Conservation (phyloP, 1,140 invertebrate genomes). For the Leptinotarsa undecemlineata region DNA sequence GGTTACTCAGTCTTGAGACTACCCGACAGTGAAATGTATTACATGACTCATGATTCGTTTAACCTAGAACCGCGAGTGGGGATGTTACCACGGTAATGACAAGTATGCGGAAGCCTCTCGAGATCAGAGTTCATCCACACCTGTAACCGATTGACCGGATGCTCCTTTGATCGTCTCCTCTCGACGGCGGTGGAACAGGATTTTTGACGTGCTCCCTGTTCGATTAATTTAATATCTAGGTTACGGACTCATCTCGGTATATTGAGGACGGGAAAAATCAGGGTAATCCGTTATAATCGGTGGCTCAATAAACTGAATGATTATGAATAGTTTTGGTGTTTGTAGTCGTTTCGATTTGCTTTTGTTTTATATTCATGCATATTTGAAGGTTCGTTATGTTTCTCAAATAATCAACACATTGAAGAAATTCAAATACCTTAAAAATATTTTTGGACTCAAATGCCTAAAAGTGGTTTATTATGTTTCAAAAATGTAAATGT, state of each 20-base stretch:
- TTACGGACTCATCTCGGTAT: not conserved
- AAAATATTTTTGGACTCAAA: no score
- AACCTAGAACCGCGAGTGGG: slow-evolving; percentile 30
- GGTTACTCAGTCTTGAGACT: not conserved
- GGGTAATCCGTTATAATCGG: no score
- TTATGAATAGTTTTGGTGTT: no score
- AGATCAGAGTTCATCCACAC: slow-evolving; percentile 40
- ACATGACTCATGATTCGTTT: slow-evolving; percentile 28
- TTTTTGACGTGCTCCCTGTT: not conserved
- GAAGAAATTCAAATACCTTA: no score
- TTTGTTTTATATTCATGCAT: no score
- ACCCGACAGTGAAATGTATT: slow-evolving; percentile 7
- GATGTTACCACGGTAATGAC: slow-evolving; percentile 31
- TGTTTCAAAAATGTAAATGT: no score
- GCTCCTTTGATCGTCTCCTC: slow-evolving; percentile 10
- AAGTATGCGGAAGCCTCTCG: slow-evolving; percentile 36
- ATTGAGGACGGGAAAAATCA: not conserved
- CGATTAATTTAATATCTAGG: slow-evolving; percentile 1
- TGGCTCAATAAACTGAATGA: no score
- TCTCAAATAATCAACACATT: no score
- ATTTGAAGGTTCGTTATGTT: no score
- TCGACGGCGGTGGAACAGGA: not conserved
- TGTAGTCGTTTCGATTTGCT: no score
- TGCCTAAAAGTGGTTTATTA: no score
- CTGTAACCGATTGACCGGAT: slow-evolving; percentile 42